phyloP scores from a whole-genome alignment of 2,888 invertebrate species.

The Acholoe squamosa region DNA sequence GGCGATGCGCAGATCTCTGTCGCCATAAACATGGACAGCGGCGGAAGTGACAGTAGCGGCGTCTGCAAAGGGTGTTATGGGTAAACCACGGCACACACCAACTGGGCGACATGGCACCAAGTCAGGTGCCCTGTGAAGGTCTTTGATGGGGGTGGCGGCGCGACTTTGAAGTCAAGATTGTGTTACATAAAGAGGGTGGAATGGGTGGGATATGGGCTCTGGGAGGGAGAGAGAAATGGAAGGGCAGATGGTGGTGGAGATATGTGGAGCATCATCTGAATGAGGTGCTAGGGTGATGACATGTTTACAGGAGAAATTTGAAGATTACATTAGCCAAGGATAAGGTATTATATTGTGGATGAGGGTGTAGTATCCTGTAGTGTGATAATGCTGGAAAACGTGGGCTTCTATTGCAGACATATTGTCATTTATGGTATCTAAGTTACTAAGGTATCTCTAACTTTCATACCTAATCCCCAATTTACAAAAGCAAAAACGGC shows the following conservation, averaged over 20 bases:
- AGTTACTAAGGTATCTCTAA: too few species aligned
- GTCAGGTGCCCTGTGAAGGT: slow-evolving; percentile 7
- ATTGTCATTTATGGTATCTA: too few species aligned
- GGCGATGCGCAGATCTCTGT: background rate
- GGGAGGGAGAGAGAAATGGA: background rate
- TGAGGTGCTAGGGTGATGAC: too few species aligned
- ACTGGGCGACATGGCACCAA: background rate
- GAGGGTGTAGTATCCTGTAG: too few species aligned
- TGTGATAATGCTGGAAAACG: too few species aligned
- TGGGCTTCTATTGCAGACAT: too few species aligned
- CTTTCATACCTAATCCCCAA: too few species aligned
- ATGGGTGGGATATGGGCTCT: background rate
- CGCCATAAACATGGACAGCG: slow-evolving; percentile 32
- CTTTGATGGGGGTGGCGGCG: background rate
- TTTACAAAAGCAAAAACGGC: too few species aligned
- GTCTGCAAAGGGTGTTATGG: background rate
- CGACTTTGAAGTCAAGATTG: slow-evolving; percentile 16
- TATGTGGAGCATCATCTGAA: too few species aligned
- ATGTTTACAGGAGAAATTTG: too few species aligned
- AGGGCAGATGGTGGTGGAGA: background rate
- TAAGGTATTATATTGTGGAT: too few species aligned
- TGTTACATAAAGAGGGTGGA: background rate
- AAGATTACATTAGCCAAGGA: too few species aligned
- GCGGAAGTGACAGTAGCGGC: slow-evolving; percentile 14
- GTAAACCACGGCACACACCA: background rate